These are phyloP conservation scores for Myotis lucifugus DNA, from an alignment of 2,113 vertebrate species.

Conservation along the genomic window DNA sequence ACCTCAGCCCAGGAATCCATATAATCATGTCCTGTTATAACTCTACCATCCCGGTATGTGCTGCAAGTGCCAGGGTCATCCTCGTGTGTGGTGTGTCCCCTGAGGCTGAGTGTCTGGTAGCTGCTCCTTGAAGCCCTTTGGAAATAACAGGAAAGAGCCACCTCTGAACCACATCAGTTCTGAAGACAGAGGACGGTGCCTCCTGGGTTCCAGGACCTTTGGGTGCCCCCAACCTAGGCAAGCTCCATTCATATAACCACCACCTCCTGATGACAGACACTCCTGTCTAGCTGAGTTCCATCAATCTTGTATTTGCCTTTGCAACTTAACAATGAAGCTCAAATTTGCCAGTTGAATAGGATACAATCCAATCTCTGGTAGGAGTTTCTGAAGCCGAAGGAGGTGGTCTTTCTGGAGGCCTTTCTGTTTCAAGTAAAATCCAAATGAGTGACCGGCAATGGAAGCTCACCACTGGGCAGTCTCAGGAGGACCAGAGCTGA, in stretches of 20 bases:
- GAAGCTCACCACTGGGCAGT: background rate
- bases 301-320: background rate
- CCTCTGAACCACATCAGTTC: background rate
- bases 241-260: background rate
- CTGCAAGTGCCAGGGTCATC: background rate
- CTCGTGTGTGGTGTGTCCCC: fast-evolving
- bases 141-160: background rate
- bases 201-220: background rate
- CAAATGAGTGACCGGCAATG: background rate
- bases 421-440: background rate
- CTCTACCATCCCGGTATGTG: no score
- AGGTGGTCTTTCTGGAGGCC: background rate
- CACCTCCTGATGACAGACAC: background rate
- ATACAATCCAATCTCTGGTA: background rate
- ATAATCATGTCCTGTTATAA: background rate
- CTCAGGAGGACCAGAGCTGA: background rate
- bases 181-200: background rate
- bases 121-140: background rate
- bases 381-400: background rate
- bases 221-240: background rate
- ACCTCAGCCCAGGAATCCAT: background rate
- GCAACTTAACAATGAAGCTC: background rate
- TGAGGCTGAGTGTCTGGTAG: background rate
- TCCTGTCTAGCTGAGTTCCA: background rate
- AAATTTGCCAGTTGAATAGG: background rate